Percentiles rank a stretch among this genome's conserved stretches.
Evolutionary conservation across 2,888 invertebrate species (phyloP).

Genomic region (Drosophila imparisetae): DNA sequence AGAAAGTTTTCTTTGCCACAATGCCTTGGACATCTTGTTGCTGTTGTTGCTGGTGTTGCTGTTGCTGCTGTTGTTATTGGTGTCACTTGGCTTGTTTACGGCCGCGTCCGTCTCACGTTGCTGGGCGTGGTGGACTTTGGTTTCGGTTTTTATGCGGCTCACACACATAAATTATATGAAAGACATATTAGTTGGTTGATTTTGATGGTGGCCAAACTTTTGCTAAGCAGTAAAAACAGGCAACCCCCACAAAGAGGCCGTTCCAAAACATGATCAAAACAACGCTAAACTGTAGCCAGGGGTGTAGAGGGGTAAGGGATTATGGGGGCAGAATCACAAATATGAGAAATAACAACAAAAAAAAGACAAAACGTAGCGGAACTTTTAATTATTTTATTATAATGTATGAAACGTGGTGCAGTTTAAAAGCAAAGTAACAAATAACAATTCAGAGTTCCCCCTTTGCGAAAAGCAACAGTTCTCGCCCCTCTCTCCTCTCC

Average conservation of each 20-base stretch:
- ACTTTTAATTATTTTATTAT: conserved; percentile 1
- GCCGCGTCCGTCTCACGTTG: conserved; percentile 45
- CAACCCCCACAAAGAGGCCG: neutral
- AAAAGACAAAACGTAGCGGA: neutral
- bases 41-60: neutral
- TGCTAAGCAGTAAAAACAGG: conserved; percentile 47
- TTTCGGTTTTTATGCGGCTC: conserved; percentile 56
- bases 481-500: neutral
- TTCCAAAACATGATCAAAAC: neutral
- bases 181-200: conserved; percentile 68
- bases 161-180: conserved; percentile 66
- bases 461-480: neutral
- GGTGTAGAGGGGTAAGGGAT: neutral
- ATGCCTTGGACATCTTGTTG: neutral
- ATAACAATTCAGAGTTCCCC: neutral
- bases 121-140: conserved; percentile 39
- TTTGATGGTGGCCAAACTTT: conserved; percentile 61
- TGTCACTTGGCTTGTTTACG: conserved; percentile 59
- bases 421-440: neutral
- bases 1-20: conserved; percentile 57
- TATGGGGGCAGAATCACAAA: neutral
- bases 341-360: neutral
- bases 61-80: conserved; percentile 21
- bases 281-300: neutral
- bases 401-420: neutral